These are phyloP conservation scores for Epinotia bilunana DNA, from an alignment of 2,888 invertebrate genomes.

Conservation along the genomic window DNA sequence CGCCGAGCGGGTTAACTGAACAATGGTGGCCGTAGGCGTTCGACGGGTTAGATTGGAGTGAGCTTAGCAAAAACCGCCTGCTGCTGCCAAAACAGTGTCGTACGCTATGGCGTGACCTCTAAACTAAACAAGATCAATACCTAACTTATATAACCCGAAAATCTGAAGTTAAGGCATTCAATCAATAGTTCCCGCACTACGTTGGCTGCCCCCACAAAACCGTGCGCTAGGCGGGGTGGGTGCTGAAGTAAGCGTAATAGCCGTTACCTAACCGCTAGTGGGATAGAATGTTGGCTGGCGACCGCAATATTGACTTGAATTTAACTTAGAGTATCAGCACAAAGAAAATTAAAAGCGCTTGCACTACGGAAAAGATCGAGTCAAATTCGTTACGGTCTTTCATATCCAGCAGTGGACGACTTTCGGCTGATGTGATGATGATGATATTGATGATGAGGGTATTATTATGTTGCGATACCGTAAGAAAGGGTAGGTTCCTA, in stretches of 20 bases:
- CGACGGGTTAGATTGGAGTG: slow-evolving; percentile 1
- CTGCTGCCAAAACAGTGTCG: not conserved
- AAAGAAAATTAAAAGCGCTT: not conserved
- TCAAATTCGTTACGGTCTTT: not conserved
- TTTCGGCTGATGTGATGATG: too few species aligned
- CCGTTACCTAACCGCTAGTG: slow-evolving; percentile 2
- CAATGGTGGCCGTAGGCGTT: slow-evolving; percentile 9
- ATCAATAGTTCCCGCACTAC: slow-evolving; percentile 40
- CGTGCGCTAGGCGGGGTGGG: not conserved
- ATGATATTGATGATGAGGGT: too few species aligned
- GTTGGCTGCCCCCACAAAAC: slow-evolving; percentile 23
- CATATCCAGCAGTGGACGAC: not conserved
- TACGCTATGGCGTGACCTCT: not conserved
- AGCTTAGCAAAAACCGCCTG: not conserved
- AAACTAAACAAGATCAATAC: slow-evolving; percentile 4
- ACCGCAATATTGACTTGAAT: not conserved
- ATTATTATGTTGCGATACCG: too few species aligned
- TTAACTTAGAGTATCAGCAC: not conserved
- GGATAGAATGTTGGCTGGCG: not conserved
- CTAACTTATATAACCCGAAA: slow-evolving; percentile 19
- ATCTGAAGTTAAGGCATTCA: slow-evolving; percentile 22
- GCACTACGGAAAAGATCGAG: not conserved
- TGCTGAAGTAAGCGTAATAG: not conserved
- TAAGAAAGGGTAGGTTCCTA: too few species aligned
- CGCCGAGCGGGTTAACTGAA: slow-evolving; percentile 1